Percentiles rank a stretch among this genome's conserved stretches.
phyloP scores from a whole-genome alignment of 1,140 invertebrate genomes.

The Drosophila sp. region DNA sequence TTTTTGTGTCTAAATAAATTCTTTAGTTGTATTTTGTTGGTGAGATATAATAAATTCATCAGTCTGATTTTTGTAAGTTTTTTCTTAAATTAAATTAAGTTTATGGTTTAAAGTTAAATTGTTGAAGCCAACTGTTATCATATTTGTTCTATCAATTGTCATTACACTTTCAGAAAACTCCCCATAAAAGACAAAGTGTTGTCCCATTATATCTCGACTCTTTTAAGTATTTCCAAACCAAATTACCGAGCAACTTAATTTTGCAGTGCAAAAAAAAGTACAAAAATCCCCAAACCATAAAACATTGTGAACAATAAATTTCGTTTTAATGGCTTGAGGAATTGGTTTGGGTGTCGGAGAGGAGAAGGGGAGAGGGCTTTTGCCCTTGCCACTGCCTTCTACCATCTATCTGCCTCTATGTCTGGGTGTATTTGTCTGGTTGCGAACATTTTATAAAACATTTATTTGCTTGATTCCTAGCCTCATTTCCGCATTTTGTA shows the following conservation, averaged over 20 bases:
- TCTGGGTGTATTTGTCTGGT: constrained; percentile 43
- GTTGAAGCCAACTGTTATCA: not conserved
- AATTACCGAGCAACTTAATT: constrained; percentile 64
- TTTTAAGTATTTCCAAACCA: constrained; percentile 58
- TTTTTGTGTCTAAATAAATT: too few species aligned
- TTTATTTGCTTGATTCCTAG: constrained; percentile 81
- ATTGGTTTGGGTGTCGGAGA: constrained; percentile 36
- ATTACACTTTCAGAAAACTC: not conserved
- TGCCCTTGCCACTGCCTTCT: not conserved
- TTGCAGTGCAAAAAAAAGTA: constrained; percentile 26
- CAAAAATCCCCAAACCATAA: constrained; percentile 60
- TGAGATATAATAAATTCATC: too few species aligned
- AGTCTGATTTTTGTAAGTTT: too few species aligned
- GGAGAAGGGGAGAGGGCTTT: not conserved
- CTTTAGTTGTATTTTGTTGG: too few species aligned
- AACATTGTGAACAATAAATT: constrained; percentile 76
- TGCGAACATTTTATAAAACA: constrained; percentile 81
- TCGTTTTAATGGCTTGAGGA: constrained; percentile 72
- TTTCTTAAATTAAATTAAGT: too few species aligned
- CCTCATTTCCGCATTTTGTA: constrained; percentile 67
- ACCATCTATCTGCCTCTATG: constrained; percentile 10
- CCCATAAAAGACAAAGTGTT: constrained; percentile 50
- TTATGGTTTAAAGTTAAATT: too few species aligned
- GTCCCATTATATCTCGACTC: constrained; percentile 46
- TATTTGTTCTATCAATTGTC: not conserved